These are phyloP conservation scores for Strix uralensis DNA, from an alignment of 2,113 vertebrate species.

Conservation along the genomic window DNA sequence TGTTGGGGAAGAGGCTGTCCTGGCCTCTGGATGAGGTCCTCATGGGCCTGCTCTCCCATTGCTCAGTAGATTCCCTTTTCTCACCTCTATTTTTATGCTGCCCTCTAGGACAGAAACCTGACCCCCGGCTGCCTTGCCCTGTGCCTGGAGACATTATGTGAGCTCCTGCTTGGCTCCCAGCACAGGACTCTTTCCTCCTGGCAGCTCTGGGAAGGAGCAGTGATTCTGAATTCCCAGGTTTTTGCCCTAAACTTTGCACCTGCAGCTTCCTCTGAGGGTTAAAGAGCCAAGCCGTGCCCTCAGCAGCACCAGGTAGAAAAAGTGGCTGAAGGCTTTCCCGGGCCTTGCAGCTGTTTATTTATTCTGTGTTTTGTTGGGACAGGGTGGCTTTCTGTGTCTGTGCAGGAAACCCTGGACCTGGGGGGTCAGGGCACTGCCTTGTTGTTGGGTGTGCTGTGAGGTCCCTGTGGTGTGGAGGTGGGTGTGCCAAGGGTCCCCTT, in stretches of 20 bases:
- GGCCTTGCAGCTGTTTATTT: not conserved
- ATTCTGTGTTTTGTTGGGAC: not conserved
- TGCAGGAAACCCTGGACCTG: not conserved
- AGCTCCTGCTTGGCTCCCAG: not conserved
- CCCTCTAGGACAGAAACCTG: not conserved
- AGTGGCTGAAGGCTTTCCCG: not conserved
- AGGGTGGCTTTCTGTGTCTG: not conserved
- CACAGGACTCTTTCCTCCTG: not conserved
- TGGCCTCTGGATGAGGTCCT: accelerated
- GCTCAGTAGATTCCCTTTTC: slow-evolving; percentile 35
- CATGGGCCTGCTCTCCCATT: not conserved
- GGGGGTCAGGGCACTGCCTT: too few relatives aligned
- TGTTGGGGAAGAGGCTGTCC: not conserved
- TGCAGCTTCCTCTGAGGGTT: not conserved
- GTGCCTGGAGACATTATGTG: not conserved
- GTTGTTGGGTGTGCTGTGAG: not conserved
- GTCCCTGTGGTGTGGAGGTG: not conserved
- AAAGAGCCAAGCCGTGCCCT: not conserved
- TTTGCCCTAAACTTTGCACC: not conserved
- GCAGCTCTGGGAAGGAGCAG: not conserved
- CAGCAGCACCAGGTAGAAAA: slow-evolving; percentile 19
- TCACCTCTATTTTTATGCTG: slow-evolving; percentile 44
- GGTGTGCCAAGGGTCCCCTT: not conserved
- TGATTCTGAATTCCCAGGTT: not conserved
- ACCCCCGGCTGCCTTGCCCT: not conserved